A percentile compares a stretch with the other conserved stretches of the same genome.
Conservation (phyloP, 2,113 vertebrate genomes). For the Andinoacara biseriatus region DNA sequence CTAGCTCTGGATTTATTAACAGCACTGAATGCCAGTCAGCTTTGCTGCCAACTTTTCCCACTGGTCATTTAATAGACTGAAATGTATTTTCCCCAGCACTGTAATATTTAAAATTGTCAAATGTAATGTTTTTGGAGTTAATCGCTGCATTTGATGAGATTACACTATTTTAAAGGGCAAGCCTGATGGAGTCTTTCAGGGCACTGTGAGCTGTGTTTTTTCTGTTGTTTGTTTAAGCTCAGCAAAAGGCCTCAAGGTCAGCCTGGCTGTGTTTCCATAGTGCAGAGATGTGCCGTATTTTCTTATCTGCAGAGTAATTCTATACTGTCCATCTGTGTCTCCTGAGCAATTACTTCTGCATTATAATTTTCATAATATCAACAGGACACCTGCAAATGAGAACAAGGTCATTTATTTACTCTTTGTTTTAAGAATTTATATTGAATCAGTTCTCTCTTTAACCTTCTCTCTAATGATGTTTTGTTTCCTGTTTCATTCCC, state of each 20-base stretch:
- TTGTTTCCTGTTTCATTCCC: neutral
- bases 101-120: neutral
- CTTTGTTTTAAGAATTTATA: neutral
- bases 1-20: neutral
- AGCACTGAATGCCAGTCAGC: neutral
- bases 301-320: neutral
- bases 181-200: neutral
- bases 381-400: neutral
- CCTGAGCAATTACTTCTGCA: neutral
- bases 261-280: neutral
- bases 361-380: neutral
- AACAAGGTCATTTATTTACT: neutral
- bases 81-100: neutral
- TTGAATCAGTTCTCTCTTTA: neutral
- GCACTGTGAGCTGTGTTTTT: too few relatives aligned
- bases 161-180: neutral
- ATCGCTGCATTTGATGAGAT: neutral
- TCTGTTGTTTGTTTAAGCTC: neutral
- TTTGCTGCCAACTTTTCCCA: neutral
- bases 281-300: neutral
- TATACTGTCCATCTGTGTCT: neutral
- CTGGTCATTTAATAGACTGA: neutral
- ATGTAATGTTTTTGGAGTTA: neutral
- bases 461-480: neutral
- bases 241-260: neutral